phyloP scores from a whole-genome alignment of 2,113 vertebrate species.

The Natator depressus region DNA sequence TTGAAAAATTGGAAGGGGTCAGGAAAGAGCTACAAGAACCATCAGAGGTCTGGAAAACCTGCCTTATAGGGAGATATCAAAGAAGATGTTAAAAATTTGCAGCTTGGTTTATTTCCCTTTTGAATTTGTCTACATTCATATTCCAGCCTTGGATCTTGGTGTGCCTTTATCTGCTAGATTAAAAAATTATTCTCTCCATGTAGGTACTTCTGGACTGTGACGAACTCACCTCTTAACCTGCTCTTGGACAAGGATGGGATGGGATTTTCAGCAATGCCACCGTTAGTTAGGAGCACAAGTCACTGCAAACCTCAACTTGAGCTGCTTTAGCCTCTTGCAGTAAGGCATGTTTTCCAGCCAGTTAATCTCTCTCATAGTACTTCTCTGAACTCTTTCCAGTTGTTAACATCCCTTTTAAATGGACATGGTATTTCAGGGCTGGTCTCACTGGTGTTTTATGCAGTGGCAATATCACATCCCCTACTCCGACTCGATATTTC shows the following conservation, averaged over 20 bases:
- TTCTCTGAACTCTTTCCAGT: background rate
- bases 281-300: background rate
- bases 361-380: background rate
- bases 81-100: background rate
- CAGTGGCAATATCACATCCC: background rate
- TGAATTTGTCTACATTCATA: background rate
- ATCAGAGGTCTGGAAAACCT: rapidly evolving
- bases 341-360: background rate
- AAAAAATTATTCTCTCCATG: no score
- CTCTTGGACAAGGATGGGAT: background rate
- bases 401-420: background rate
- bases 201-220: background rate
- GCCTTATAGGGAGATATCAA: background rate
- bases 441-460: background rate
- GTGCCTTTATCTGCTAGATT: no score
- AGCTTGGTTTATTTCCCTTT: background rate
- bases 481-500: background rate
- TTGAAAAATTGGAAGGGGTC: background rate
- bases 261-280: background rate
- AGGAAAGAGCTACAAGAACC: background rate
- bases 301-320: background rate
- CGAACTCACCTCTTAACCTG: background rate
- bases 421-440: background rate
- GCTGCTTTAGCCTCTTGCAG: background rate
- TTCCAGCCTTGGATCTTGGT: background rate